Evolutionary conservation across 30 jellyfish, hydroid and myxozoan genomes (phyloP), one percentile per base, ranked within the genome.

Genomic region (Hydractinia symbiolongicarpus): DNA sequence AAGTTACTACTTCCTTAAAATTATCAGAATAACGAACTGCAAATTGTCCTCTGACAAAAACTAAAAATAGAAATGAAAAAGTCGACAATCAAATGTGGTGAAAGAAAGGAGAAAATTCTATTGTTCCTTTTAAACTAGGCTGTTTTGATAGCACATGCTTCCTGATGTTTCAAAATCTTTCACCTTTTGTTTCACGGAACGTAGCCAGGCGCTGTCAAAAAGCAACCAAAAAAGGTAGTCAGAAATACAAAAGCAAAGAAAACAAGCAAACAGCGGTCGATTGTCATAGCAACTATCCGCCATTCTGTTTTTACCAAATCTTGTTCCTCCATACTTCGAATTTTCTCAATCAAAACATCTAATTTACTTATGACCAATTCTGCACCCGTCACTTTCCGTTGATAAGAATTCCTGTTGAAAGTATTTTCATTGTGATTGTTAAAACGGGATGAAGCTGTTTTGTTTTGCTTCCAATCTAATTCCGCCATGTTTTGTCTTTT

Each of bases 281-380:
- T 90, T 10, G 97, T 90, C 97, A 90, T 90, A 4, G 97, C 97
- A 57, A 86, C 97, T 44, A 86, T 90, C 61, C 97, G 51, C 97
- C 97, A 90, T 66, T 90, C 97, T 17, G 84, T 85, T 53, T 81
- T 82, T 4, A 78, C 67, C 66, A 58, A 69, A 49, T 69, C 82
- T 67, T 90, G 95, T 16, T 86, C 95, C 8, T 90, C 95, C 73
- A 85, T 93, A 13, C 81, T 19, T 54, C 83, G 78, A 67, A 90
- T 66, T 72, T 83, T 85, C n/a, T 78, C 95, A 60, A 90, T 88
- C 50, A 90, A 85, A 53, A 90, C 86, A 56, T 90, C 95, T 76
- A 90, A 52, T 80, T 90, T 90, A 21, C 84, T 85, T 51, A 86
- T 14, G 51, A 90, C 70, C 15, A 84, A 52, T n/a, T 72, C 91